These are phyloP conservation scores for Cremastinae sp. DNA, from an alignment of 2,888 invertebrate species.

Conservation along the genomic window DNA sequence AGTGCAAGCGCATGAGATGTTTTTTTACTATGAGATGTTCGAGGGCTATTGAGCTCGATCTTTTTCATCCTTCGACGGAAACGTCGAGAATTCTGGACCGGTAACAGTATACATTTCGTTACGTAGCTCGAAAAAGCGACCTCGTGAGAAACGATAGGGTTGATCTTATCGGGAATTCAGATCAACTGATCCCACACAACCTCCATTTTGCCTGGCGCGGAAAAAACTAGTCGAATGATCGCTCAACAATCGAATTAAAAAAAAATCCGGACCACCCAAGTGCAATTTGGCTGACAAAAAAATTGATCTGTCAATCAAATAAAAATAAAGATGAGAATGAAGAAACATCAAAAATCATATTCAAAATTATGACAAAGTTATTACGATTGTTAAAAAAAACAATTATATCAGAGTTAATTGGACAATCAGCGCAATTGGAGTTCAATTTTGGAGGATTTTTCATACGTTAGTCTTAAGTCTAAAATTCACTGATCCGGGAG, in stretches of 20 bases:
- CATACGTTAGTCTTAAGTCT: background rate
- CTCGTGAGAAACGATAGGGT: slow-evolving; percentile 44
- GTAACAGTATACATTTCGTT: slow-evolving; percentile 28
- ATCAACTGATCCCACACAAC: slow-evolving; percentile 35
- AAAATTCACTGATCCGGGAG: slow-evolving; percentile 2
- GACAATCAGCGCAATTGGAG: slow-evolving; percentile 13
- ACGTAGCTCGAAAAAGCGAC: background rate
- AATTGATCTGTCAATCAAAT: too few relatives aligned
- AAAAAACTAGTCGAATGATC: slow-evolving; percentile 39
- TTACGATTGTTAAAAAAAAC: too few relatives aligned
- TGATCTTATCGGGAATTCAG: slow-evolving; percentile 61
- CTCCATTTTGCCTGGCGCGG: slow-evolving; percentile 14
- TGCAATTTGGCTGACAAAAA: slow-evolving; percentile 4
- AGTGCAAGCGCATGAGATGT: slow-evolving; percentile 9
- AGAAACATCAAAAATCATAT: too few relatives aligned
- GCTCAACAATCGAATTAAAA: slow-evolving; percentile 41
- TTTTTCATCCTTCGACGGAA: slow-evolving; percentile 5
- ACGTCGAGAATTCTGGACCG: slow-evolving; percentile 8
- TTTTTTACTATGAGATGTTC: background rate
- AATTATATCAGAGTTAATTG: too few relatives aligned
- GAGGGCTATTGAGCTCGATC: slow-evolving; percentile 3
- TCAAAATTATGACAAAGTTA: too few relatives aligned
- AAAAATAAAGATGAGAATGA: too few relatives aligned
- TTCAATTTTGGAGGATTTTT: background rate
- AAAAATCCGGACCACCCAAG: slow-evolving; percentile 42